A percentile compares a stretch with the other conserved stretches of the same genome.
phyloP scores from a whole-genome alignment of 1,140 invertebrate species.

The Plectrocnemia conspersa region DNA sequence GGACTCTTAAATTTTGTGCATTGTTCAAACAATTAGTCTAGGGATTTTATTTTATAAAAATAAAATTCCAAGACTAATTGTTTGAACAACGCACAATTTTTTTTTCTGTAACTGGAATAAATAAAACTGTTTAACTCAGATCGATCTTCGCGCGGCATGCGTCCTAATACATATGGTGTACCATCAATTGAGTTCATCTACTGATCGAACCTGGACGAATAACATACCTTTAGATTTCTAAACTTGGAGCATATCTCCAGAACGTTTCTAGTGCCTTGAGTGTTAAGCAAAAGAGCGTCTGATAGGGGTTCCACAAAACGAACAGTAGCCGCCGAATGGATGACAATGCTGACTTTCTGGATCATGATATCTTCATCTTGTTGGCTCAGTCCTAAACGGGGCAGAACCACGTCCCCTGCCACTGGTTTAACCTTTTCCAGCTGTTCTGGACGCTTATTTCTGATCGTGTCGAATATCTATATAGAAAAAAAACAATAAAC shows the following conservation, averaged over 20 bases:
- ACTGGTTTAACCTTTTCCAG: conserved; percentile 74
- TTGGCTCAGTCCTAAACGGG: conserved; percentile 67
- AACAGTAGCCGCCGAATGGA: conserved; percentile 65
- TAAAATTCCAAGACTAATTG: no score
- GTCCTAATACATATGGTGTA: no score
- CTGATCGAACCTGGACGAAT: background rate
- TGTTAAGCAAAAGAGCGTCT: conserved; percentile 57
- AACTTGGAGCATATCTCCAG: conserved; percentile 60
- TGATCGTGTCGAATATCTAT: conserved; percentile 70
- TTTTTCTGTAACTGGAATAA: no score
- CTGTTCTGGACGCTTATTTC: conserved; percentile 55
- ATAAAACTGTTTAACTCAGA: no score
- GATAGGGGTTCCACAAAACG: conserved; percentile 77
- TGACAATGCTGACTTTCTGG: conserved; percentile 52
- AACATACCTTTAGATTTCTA: conserved; percentile 64
- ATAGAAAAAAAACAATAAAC: conserved; percentile 4
- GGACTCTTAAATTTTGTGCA: no score
- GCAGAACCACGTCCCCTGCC: conserved; percentile 77
- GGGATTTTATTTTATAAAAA: no score
- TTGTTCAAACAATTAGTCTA: no score
- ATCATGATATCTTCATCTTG: conserved; percentile 49
- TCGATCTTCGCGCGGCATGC: no score
- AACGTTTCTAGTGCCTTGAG: conserved; percentile 56
- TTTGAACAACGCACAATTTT: no score
- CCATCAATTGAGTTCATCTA: no score